Evolutionary conservation across 2,888 invertebrate species (phyloP), one percentile per base, ranked within the genome.

Genomic region (Athalia circularis): DNA sequence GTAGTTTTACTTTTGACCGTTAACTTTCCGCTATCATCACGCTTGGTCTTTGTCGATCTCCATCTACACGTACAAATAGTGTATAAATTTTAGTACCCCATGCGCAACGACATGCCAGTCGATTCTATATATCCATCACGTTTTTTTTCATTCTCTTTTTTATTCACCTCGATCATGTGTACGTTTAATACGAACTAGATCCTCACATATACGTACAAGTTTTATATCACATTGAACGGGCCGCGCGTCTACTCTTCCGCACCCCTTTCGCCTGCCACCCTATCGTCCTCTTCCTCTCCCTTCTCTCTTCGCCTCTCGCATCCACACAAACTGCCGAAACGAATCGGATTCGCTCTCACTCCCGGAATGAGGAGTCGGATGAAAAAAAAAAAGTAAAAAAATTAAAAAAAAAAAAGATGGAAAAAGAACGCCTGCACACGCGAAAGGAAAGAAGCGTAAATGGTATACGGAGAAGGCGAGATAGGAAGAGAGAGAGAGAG

Each of bases 1-100:
- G 81, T 83, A 84, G 83, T 85, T 86, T 86, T 84, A 86, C 86
- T 86, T 87, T 87, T 88, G 87, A 88, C 86, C 88, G 86, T 88
- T 88, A 86, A 86, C 84, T 84, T 59, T 45, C 72, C 57, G 52
- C 52, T 59, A 29, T 50, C 50, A 8, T 13, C 43, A 50, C 8
- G 9, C 47, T 47, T 48, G 50, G 62, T 15, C 52, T 75, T 72
- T 72, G 72, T 72, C 59, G 57, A 43, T 72, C 13, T 4, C 47
- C 47, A 11, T 45, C 47, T 65, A 64, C n/a, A 65, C n/a, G 9
- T 5, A 6, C 13, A 5, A 3, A 29, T 62, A 62, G 7, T n/a
- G 0, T 54, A 11, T 54, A 65, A 82, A 82, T 83, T 84, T 85
- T 85, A 81, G 80, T 15, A 5, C 5, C 47, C 47, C 5, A 11